Conservation (phyloP, 2,888 invertebrate genomes). For the Gortyna flavago region DNA sequence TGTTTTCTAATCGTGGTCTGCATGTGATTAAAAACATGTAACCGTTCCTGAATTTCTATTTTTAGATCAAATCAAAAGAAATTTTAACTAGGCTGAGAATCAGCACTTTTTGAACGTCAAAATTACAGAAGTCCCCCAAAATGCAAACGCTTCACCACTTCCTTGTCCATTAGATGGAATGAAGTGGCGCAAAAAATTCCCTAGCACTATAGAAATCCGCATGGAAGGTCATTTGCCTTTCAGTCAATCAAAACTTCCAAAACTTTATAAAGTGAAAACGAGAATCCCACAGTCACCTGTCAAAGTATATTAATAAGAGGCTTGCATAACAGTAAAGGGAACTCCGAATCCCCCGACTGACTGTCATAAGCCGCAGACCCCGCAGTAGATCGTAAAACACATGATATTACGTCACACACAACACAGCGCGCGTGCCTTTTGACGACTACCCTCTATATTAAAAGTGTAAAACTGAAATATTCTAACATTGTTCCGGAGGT, state of each 20-base stretch:
- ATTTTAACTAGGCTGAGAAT: background rate
- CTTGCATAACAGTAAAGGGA: conserved; percentile 70
- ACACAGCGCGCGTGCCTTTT: conserved; percentile 35
- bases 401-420: conserved; percentile 64
- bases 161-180: background rate
- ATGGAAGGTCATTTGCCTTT: background rate
- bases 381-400: conserved; percentile 64
- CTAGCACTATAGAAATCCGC: background rate
- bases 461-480: conserved; percentile 63
- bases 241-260: background rate
- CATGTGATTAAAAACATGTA: background rate
- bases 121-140: background rate
- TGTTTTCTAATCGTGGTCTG: background rate
- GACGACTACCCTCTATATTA: conserved; percentile 60
- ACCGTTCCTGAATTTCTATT: background rate
- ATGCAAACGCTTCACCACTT: background rate
- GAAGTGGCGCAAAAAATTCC: background rate
- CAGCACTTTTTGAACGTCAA: background rate
- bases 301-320: conserved; percentile 66
- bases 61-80: background rate
- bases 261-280: background rate
- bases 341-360: conserved; percentile 38
- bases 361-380: conserved; percentile 59
- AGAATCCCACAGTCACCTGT: conserved; percentile 9
- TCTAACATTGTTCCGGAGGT: conserved; percentile 51